Base-by-base conservation (phyloP, 2,888 invertebrate species). In the Pachymerium ferrugineum region DNA sequence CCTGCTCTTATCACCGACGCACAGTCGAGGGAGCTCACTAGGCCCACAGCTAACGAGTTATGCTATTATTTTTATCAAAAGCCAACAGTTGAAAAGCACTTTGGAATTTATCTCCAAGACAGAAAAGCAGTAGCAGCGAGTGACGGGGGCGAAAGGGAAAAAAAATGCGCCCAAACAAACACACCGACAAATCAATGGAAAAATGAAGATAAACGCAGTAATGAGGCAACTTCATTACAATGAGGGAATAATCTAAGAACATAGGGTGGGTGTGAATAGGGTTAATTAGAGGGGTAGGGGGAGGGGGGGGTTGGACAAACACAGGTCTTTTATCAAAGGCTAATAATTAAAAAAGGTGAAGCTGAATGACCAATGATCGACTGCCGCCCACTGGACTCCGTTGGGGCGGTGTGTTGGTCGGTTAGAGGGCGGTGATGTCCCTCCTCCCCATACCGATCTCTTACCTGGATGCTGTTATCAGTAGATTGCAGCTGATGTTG, bases 1-100 rank as follows among this genome's bases (percentile, higher is more conserved):
- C 47, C 47, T 47, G 47, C 47, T 47, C 47, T 47, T 47, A 47
- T 47, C 47, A 47, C 47, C 47, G 47, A 47, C 47, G 47, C 47
- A 47, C 47, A 47, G 47, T 47, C 47, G 47, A 47, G 47, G 47
- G 47, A 47, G 47, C 47, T 47, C 47, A 47, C 47, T 47, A 47
- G 47, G 47, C 47, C 47, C 47, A 47, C 47, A 47, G 47, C 47
- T 47, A 47, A 47, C 47, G 47, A 47, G 47, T 47, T 47, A 47
- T 47, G 47, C 47, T 47, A 47, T 47, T 47, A 47, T 47, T 47
- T 47, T 47, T 47, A 47, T 47, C 47, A 47, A 47, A 47, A 47
- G 47, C 47, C 47, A 47, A 47, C 47, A 47, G 47, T 47, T 47
- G 47, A 47, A 47, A 47, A 47, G 47, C 47, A 47, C 47, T 47